Evolutionary conservation across 2,113 vertebrate species (phyloP), one percentile per base, ranked within the genome.

Genomic region (Oreochromis spilurus): DNA sequence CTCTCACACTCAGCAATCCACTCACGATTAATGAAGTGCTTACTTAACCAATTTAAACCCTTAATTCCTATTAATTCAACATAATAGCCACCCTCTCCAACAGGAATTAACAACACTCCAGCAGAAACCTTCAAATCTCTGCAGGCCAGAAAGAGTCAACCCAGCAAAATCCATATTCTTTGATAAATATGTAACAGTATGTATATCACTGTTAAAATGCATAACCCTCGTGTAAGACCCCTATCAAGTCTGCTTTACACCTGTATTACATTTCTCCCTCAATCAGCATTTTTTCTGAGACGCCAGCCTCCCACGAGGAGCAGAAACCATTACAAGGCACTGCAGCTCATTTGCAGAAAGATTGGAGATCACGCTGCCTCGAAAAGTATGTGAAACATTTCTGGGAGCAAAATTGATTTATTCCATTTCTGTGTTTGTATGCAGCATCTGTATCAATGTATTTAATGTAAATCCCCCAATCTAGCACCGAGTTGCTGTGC

Each of bases 201-300:
- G 95, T 96, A 96, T 96, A 96, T 96, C 96, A 93, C 93, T 94
- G 96, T 94, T 95, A 95, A 96, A 97, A 97, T 96, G 95, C 95
- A 96, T 96, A 97, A 96, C 96, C 96, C 96, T 95, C 93, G 34
- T 96, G 95, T 96, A 97, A 96, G 96, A 96, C 96, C 96, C 95
- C 96, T 94, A 97, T 96, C 96, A 96, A 95, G 93, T 93, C 93
- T 92, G 93, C 96, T 95, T 96, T 96, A 96, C 95, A 97, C 96
- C 96, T 97, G 96, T 95, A 96, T 96, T 96, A 95, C 95, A 95
- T 96, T 96, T 96, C 95, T 88, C 92, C 95, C 93, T 96, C 96
- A 96, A 96, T 97, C 96, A 97, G 96, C 96, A 96, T 94, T 95
- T 97, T 96, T 96, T 94, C 90, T 90, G 89, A 95, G 94, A 95